Conservation (phyloP, 2,797 vertebrate genomes). For the Coluber constrictor region DNA sequence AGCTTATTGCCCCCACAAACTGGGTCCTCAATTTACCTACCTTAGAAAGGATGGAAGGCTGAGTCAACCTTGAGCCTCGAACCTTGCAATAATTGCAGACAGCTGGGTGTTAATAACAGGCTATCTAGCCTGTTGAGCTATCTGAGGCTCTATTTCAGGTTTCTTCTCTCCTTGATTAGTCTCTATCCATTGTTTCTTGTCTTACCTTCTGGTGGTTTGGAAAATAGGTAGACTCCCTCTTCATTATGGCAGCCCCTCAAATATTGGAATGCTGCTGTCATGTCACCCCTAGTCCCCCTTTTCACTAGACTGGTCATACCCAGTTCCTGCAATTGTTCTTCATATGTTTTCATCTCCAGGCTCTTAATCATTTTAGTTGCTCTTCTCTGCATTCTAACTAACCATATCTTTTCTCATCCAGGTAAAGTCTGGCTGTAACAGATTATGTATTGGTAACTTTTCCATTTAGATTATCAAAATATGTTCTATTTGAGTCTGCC, state of each 20-base stretch:
- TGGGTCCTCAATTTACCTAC: no score
- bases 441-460: background rate
- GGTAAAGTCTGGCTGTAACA: background rate
- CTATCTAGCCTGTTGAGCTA: no score
- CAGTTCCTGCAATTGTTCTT: background rate
- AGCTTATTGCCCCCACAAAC: no score
- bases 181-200: background rate
- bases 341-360: background rate
- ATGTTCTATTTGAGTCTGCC: background rate
- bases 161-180: background rate
- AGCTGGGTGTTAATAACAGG: no score
- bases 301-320: background rate
- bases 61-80: no score
- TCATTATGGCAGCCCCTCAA: background rate
- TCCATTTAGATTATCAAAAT: background rate
- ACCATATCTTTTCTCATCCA: background rate
- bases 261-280: background rate
- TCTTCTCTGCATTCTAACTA: background rate
- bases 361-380: background rate
- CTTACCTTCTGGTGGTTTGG: background rate
- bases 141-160: background rate
- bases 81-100: no score
- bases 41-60: no score
- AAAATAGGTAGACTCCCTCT: background rate
- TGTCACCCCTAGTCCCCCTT: background rate